These are phyloP conservation scores for Melanotus villosus DNA, from an alignment of 2,888 invertebrate species.

Conservation along the genomic window DNA sequence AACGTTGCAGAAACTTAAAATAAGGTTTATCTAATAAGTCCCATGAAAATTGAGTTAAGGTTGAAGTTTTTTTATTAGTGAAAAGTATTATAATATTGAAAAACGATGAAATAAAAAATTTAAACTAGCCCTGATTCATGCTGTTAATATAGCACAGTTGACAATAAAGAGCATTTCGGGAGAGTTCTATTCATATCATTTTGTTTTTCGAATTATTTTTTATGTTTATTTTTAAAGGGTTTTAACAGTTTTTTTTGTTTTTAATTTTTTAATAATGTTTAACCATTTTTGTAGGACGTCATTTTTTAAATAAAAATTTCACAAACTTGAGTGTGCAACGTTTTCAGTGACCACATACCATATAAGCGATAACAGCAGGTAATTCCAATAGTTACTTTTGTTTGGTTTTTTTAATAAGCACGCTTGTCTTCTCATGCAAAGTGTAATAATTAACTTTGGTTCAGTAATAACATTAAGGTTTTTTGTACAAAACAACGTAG, in stretches of 20 bases:
- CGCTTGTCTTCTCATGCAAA: no score
- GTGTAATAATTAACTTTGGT: no score
- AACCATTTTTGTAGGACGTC: background rate
- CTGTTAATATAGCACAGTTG: conserved; percentile 68
- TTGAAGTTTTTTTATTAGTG: conserved; percentile 69
- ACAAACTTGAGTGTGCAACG: no score
- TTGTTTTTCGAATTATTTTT: conserved; percentile 6
- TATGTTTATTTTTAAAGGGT: conserved; percentile 15
- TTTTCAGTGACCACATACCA: no score
- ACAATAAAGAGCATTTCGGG: conserved; percentile 70
- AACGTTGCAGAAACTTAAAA: conserved; percentile 65
- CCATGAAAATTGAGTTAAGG: conserved; percentile 66
- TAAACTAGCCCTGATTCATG: conserved; percentile 69
- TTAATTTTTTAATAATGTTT: conserved; percentile 4
- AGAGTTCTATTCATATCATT: conserved; percentile 55
- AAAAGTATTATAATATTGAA: conserved; percentile 69
- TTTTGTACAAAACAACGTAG: no score
- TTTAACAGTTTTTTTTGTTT: background rate
- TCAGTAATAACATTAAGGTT: no score
- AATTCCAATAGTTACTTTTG: no score
- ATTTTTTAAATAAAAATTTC: no score
- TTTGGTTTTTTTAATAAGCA: no score
- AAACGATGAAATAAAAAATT: conserved; percentile 69
- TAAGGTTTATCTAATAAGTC: conserved; percentile 66
- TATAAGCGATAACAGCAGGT: no score